Percentiles rank a stretch among this genome's conserved stretches.
phyloP scores from a whole-genome alignment of 2,113 vertebrate species.

The Ctenomys sociabilis region DNA sequence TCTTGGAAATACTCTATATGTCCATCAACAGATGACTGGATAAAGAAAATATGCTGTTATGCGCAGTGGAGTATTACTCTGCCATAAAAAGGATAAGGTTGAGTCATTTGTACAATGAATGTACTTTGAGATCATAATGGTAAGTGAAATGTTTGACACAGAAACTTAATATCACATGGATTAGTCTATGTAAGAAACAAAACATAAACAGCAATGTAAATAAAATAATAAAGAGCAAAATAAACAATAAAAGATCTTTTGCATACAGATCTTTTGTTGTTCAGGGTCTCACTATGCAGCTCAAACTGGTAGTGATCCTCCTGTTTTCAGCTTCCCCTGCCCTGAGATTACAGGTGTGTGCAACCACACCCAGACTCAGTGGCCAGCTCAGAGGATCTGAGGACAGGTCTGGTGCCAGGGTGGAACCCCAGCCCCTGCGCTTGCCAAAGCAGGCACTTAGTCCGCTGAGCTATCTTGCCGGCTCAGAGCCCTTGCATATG shows the following conservation, averaged over 20 bases:
- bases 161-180: neutral
- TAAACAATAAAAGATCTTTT: neutral
- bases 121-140: neutral
- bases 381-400: no score
- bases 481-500: neutral
- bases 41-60: neutral
- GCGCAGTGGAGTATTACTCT: neutral
- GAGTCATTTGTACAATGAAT: neutral
- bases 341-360: no score
- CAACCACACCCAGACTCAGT: no score
- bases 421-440: no score
- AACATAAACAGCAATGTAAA: neutral
- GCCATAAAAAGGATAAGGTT: neutral
- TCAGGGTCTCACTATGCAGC: no score
- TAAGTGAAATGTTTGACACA: neutral
- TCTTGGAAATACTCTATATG: neutral
- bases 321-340: no score
- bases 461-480: no score
- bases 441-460: no score
- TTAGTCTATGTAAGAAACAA: neutral
- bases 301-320: no score
- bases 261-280: neutral
- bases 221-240: neutral
- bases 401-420: no score
- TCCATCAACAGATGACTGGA: neutral